Percentiles rank a stretch among this genome's conserved stretches.
Conservation (phyloP, 2,113 vertebrate genomes). For the Erythrocercus mccallii region DNA sequence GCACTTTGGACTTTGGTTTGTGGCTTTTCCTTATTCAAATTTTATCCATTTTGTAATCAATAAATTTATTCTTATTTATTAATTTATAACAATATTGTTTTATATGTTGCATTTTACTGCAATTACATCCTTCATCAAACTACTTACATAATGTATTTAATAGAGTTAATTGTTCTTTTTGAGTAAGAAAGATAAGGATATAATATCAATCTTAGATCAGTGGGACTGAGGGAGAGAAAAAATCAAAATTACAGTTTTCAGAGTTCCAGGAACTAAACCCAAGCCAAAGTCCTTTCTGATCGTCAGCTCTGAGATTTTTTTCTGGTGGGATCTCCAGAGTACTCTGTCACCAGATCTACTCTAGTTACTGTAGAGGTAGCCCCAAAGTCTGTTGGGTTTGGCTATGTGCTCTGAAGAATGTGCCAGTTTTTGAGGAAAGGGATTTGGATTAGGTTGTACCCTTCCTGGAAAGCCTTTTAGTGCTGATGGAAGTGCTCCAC, state of each 20-base stretch:
- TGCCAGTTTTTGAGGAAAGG: not conserved
- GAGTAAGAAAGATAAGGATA: not conserved
- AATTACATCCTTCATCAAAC: not conserved
- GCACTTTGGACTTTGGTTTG: too few relatives aligned
- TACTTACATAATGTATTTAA: not conserved
- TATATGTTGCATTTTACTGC: not conserved
- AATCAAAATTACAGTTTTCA: not conserved
- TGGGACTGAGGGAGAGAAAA: not conserved
- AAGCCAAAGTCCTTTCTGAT: slow-evolving; percentile 2
- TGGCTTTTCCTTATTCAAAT: too few relatives aligned
- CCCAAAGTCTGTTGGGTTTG: not conserved
- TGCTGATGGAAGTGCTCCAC: not conserved
- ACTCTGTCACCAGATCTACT: not conserved
- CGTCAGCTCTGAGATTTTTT: not conserved
- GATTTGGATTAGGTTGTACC: not conserved
- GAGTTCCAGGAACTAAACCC: not conserved
- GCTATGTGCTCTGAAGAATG: not conserved
- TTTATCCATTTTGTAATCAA: too few relatives aligned
- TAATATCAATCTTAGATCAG: not conserved
- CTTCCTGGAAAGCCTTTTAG: not conserved
- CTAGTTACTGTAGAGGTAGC: not conserved
- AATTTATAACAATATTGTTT: too few relatives aligned
- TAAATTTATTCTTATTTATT: too few relatives aligned
- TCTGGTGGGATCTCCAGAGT: not conserved
- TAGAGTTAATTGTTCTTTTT: not conserved